Conservation (phyloP, 2,888 invertebrate species). For the Mythimna lalbum region DNA sequence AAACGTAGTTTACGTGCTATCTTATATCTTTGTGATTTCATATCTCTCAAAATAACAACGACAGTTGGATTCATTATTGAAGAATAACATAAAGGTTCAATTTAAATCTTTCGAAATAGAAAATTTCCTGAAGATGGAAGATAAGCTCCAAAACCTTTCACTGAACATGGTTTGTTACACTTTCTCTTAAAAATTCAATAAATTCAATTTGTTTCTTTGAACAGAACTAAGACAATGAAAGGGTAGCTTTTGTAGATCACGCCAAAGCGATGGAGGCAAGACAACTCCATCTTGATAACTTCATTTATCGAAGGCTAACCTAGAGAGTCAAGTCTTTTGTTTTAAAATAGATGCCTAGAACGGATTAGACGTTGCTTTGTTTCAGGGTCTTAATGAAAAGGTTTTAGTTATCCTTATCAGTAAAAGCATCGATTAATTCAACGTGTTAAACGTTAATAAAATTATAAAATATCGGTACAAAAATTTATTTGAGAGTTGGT, state of each 20-base stretch:
- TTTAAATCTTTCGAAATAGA: slow-evolving; percentile 20
- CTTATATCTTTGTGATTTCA: slow-evolving; percentile 34
- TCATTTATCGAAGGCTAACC: slow-evolving; percentile 74
- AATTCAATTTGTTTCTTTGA: slow-evolving; percentile 71
- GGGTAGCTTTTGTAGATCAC: slow-evolving; percentile 72
- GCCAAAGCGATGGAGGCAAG: slow-evolving; percentile 50
- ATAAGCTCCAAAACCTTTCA: slow-evolving; percentile 70
- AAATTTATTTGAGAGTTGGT: slow-evolving; percentile 5
- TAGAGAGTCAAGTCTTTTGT: slow-evolving; percentile 79
- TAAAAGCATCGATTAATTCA: slow-evolving; percentile 5
- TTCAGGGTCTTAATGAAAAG: slow-evolving; percentile 24
- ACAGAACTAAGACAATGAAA: slow-evolving; percentile 74
- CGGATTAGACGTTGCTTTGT: slow-evolving; percentile 67
- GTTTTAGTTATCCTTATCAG: slow-evolving; percentile 13
- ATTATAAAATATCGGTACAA: not conserved
- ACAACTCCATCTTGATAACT: slow-evolving; percentile 77
- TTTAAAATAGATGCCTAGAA: slow-evolving; percentile 72
- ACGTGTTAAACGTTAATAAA: not conserved
- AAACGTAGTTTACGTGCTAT: slow-evolving; percentile 22
- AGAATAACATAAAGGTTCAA: slow-evolving; percentile 20
- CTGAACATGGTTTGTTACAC: slow-evolving; percentile 72
- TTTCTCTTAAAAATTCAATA: slow-evolving; percentile 81
- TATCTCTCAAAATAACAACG: slow-evolving; percentile 29
- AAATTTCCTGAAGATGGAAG: slow-evolving; percentile 52
- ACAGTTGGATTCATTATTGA: slow-evolving; percentile 35